Evolutionary conservation across 2,113 vertebrate genomes (phyloP).

Genomic region (Anoura caudifer): DNA sequence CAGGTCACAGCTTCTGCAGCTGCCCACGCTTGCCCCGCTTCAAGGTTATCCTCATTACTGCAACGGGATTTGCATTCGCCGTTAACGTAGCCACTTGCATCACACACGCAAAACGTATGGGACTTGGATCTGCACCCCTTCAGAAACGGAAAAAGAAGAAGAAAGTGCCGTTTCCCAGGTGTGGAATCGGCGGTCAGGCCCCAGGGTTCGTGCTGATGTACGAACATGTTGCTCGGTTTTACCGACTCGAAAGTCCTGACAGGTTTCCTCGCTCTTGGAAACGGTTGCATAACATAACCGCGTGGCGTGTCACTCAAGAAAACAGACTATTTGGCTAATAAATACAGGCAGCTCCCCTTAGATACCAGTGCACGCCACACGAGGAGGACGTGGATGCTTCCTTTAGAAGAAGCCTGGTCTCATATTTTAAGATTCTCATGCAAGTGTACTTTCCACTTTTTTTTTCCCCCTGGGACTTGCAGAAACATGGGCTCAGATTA

Average conservation of each 20-base stretch:
- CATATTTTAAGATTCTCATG: too few relatives aligned
- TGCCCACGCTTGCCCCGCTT: accelerated
- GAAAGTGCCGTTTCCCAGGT: background rate
- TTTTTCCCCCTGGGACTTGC: background rate
- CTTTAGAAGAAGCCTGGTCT: accelerated
- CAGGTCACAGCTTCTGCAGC: accelerated
- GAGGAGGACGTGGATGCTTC: accelerated
- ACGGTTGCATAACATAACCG: accelerated
- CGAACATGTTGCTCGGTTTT: background rate
- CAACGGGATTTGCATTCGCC: background rate
- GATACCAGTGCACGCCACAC: accelerated
- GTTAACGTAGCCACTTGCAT: background rate
- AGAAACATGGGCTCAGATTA: background rate
- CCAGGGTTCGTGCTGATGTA: too few relatives aligned
- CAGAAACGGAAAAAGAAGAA: background rate
- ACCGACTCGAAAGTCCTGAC: background rate
- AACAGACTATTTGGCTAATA: accelerated
- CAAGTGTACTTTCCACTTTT: accelerated
- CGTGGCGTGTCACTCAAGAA: too few relatives aligned
- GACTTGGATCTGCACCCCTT: background rate
- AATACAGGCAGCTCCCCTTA: background rate
- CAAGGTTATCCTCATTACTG: accelerated
- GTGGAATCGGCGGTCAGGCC: background rate
- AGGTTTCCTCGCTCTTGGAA: background rate
- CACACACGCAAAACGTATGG: accelerated